These are phyloP conservation scores for Oligia fasciuncula DNA, from an alignment of 2,888 invertebrate genomes.

Conservation along the genomic window DNA sequence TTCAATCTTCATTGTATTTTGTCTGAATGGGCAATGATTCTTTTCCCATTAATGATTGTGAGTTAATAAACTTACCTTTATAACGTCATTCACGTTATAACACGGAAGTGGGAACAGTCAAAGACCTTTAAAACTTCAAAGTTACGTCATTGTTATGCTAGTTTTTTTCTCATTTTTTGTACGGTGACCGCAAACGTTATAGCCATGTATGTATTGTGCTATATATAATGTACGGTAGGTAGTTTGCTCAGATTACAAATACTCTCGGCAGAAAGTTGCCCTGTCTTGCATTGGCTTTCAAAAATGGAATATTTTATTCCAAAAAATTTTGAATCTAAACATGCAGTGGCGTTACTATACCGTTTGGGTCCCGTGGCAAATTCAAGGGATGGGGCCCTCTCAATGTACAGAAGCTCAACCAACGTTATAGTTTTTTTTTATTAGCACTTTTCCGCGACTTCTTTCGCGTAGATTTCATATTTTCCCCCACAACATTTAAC, in stretches of 20 bases:
- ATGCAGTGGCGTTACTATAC: too few species aligned
- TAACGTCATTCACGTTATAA: not conserved
- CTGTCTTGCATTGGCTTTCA: not conserved
- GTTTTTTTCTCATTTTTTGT: conserved; percentile 33
- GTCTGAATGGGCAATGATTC: not conserved
- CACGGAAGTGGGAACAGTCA: conserved; percentile 36
- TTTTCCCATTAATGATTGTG: not conserved
- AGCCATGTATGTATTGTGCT: not conserved
- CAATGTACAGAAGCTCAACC: too few species aligned
- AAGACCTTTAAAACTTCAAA: conserved; percentile 22
- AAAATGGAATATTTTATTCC: too few species aligned
- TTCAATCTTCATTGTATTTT: not conserved
- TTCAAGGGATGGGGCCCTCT: too few species aligned
- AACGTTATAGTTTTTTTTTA: too few species aligned
- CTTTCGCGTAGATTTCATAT: too few species aligned
- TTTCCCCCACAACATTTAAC: too few species aligned
- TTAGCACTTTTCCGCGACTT: too few species aligned
- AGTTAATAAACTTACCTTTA: conserved; percentile 15
- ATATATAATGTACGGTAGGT: not conserved
- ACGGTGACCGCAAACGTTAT: not conserved
- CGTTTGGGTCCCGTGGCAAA: too few species aligned
- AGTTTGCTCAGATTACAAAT: not conserved
- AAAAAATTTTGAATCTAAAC: not conserved
- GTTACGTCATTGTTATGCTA: conserved; percentile 24
- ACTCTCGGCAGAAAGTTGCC: not conserved